These are phyloP conservation scores for Heliornis fulica DNA, from an alignment of 2,113 vertebrate genomes.

Conservation along the genomic window DNA sequence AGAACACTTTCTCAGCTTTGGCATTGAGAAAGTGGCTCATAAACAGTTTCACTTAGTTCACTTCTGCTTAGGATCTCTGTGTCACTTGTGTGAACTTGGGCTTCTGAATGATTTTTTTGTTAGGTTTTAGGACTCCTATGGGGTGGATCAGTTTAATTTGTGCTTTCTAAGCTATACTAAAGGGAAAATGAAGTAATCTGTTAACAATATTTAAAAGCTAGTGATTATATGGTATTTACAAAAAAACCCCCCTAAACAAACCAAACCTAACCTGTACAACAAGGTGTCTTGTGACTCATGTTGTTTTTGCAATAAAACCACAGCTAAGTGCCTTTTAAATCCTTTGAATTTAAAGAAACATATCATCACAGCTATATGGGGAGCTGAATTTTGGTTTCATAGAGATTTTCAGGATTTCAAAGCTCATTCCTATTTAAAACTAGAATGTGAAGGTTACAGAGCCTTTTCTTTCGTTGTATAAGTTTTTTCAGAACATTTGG, in stretches of 20 bases:
- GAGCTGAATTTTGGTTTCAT: background rate
- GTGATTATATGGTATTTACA: background rate
- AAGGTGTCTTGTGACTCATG: background rate
- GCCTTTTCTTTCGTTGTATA: background rate
- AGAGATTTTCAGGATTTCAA: background rate
- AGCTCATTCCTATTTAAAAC: background rate
- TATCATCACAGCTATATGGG: background rate
- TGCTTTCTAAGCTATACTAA: background rate
- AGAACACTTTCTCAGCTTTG: background rate
- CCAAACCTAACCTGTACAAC: background rate
- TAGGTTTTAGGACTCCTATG: background rate
- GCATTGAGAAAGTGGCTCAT: background rate
- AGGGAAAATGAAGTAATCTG: background rate
- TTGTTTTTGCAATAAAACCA: background rate
- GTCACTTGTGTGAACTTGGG: background rate
- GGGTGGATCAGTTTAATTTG: background rate
- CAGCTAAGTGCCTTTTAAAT: background rate
- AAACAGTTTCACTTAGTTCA: background rate
- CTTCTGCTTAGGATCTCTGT: background rate
- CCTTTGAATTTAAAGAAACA: background rate
- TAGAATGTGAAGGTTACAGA: background rate
- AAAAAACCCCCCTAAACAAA: background rate
- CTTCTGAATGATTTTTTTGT: background rate
- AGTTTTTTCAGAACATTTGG: background rate
- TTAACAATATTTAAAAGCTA: background rate